Percentiles rank a stretch among this genome's conserved stretches.
Conservation (phyloP, 2,797 vertebrate species). For the Denticeps clupeoides region DNA sequence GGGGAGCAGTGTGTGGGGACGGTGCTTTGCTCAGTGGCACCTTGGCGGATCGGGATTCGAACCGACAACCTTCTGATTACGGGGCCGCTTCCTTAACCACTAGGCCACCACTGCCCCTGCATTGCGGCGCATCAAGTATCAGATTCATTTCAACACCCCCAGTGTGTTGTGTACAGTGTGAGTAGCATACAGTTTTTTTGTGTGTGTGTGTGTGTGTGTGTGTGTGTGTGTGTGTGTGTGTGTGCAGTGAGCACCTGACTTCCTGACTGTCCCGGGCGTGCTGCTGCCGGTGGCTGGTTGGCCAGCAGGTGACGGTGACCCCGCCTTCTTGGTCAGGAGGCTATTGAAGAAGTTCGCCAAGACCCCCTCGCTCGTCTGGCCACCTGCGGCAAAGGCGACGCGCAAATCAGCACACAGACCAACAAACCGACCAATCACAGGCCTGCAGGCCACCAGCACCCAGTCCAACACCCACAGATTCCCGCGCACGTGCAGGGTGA, state of each 20-base stretch:
- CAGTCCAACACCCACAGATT: too few species aligned
- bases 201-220: not conserved
- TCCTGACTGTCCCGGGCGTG: constrained; percentile 83
- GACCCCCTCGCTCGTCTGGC: constrained; percentile 95
- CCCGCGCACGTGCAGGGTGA: constrained; percentile 1
- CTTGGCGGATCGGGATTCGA: too few species aligned
- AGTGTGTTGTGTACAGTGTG: not conserved
- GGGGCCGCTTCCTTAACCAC: too few species aligned
- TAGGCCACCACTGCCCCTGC: not conserved
- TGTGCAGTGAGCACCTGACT: constrained; percentile 54
- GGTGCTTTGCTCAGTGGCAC: too few species aligned
- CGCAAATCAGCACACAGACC: constrained; percentile 4
- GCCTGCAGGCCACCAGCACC: not conserved
- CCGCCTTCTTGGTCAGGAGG: constrained; percentile 93
- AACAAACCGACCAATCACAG: not conserved
- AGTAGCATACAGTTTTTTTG: not conserved
- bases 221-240: too few species aligned
- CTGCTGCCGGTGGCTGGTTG: constrained; percentile 69
- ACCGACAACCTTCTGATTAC: too few species aligned
- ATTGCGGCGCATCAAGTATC: too few species aligned
- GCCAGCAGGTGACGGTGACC: constrained; percentile 72
- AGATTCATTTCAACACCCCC: too few species aligned
- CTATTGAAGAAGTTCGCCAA: constrained; percentile 98
- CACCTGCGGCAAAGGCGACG: constrained; percentile 49
- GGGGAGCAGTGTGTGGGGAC: too few species aligned